Evolutionary conservation across 1,140 invertebrate species (phyloP).

Genomic region (Achatina immaculata): DNA sequence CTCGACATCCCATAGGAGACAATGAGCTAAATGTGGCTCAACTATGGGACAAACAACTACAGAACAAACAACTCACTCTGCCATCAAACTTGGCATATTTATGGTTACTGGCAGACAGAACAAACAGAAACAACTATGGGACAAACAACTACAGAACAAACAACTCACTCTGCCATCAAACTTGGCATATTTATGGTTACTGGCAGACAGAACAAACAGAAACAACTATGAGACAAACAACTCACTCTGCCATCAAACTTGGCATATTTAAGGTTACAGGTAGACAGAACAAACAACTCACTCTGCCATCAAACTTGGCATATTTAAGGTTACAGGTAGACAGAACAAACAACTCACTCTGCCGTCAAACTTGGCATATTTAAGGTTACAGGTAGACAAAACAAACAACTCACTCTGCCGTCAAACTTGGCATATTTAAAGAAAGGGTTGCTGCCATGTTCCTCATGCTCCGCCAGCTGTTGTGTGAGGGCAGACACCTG

Average conservation of each 20-base stretch:
- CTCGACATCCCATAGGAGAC: too few species aligned
- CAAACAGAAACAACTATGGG: too few species aligned
- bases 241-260: constrained; percentile 85
- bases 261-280: constrained; percentile 74
- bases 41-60: too few species aligned
- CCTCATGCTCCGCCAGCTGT: constrained; percentile 77
- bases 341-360: constrained; percentile 76
- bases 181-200: constrained; percentile 90
- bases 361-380: too few species aligned
- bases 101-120: too few species aligned
- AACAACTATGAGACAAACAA: too few species aligned
- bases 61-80: too few species aligned
- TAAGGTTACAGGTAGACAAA: too few species aligned
- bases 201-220: too few species aligned
- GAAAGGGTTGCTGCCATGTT: constrained; percentile 76
- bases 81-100: constrained; percentile 94
- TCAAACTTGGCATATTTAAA: constrained; percentile 92
- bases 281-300: constrained; percentile 69
- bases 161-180: constrained; percentile 82
- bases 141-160: constrained; percentile 65
- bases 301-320: constrained; percentile 88
- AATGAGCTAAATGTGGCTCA: too few species aligned
- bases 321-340: constrained; percentile 81
- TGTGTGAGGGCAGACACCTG: constrained; percentile 76
- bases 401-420: constrained; percentile 79